Evolutionary conservation across 2,888 invertebrate species (phyloP), one percentile per base, ranked within the genome.

Genomic region (Volucella bombylans): DNA sequence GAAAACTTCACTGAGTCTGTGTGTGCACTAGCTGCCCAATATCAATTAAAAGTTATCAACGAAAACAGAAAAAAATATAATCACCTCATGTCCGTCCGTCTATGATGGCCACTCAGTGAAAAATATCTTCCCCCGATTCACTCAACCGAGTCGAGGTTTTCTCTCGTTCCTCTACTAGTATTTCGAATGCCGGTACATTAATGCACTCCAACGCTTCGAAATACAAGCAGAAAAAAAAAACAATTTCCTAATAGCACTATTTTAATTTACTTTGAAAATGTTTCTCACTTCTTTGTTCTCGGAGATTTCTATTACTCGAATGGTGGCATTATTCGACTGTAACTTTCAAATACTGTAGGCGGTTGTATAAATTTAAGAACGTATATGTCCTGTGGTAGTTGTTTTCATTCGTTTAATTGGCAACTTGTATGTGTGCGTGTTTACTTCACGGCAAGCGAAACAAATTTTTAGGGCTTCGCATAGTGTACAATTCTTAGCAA

Each of bases 31-130:
- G 45, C 67, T 31, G 52, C 41, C 67, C 67, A 67, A 67, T 54
- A 67, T 54, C 67, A 67, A 67, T 67, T 67, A 67, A 67, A 67
- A 39, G 41, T 67, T 52, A 67, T 67, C 54, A 54, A 57, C 41
- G 14, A 31, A 9, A n/a, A 57, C 18, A 23, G 18, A 23, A 23
- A 49, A 64, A 15, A 65, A 39, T 31, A 65, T 43, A 54, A 43
- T 65, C 23, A 67, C 43, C 54, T 43, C 52, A 50, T 54, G 67
- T 43, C 54, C 54, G 52, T 23, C 43, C 23, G 47, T 54, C 23
- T 14, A 43, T 54, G 39, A 0, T 31, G 31, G 6, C 6, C 31
- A 31, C 6, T 31, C 6, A 31, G 31, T 4, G 2, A 6, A 31
- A 31, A 31, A 31, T 31, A 31, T 31, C 6, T 31, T 31, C 31